phyloP scores from a whole-genome alignment of 2,888 invertebrate genomes.

The Leucoma salicis region DNA sequence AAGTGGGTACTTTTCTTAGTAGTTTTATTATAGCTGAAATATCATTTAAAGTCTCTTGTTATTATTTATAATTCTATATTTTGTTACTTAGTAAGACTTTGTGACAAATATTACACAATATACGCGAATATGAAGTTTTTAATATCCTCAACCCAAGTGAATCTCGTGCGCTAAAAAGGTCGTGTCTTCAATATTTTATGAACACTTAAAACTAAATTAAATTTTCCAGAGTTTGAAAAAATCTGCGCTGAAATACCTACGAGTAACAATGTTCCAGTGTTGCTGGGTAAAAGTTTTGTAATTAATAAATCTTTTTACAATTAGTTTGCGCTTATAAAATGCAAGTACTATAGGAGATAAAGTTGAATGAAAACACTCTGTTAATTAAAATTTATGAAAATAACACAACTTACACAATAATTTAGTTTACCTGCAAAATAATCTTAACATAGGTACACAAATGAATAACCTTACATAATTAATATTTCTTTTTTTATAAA shows the following conservation, averaged over 20 bases:
- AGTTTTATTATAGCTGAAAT: background rate
- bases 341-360: background rate
- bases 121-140: constrained; percentile 60
- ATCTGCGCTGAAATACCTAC: constrained; percentile 37
- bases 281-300: constrained; percentile 32
- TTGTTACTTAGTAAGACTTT: too few species aligned
- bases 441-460: too few species aligned
- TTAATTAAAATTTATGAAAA: background rate
- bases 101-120: constrained; percentile 52
- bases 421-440: too few species aligned
- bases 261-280: constrained; percentile 33
- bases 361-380: too few species aligned
- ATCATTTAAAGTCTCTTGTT: background rate
- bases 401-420: background rate
- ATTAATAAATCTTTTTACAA: constrained; percentile 36
- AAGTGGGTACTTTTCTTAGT: too few species aligned
- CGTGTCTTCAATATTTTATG: constrained; percentile 56
- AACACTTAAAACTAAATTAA: constrained; percentile 50
- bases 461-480: too few species aligned
- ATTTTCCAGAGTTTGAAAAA: constrained; percentile 49
- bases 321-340: constrained; percentile 11
- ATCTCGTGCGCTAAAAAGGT: constrained; percentile 50
- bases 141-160: constrained; percentile 62
- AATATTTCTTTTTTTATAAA: too few species aligned
- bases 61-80: constrained; percentile 7